These are phyloP conservation scores for Varecia variegata DNA, from an alignment of 2,797 vertebrate genomes.

Conservation along the genomic window DNA sequence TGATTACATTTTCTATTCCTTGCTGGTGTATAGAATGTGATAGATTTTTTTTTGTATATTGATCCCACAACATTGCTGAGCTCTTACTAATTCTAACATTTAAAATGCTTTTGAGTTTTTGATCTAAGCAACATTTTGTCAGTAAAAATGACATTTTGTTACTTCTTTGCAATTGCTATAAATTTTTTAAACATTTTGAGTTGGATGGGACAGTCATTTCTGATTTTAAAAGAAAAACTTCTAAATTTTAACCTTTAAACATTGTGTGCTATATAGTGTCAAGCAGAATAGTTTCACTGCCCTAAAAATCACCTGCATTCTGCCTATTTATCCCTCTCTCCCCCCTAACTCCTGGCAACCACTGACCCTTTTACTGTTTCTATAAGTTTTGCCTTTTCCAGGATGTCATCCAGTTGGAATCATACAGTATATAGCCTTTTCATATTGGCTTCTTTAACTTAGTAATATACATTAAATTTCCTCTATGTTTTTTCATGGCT, in stretches of 20 bases:
- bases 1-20: background rate
- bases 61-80: background rate
- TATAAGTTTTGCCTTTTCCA: background rate
- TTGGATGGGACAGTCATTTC: background rate
- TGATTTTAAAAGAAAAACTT: background rate
- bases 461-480: background rate
- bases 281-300: background rate
- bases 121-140: background rate
- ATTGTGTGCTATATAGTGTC: background rate
- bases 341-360: background rate
- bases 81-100: background rate
- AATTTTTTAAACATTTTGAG: background rate
- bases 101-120: conserved; percentile 1
- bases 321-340: background rate
- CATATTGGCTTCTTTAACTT: background rate
- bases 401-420: background rate
- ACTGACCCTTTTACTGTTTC: background rate
- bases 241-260: background rate
- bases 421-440: background rate
- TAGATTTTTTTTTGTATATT: background rate
- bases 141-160: background rate
- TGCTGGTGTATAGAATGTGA: background rate
- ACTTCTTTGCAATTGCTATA: background rate
- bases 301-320: background rate
- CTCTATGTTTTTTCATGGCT: background rate